Conservation (phyloP, 2,113 vertebrate genomes). For the Scomber colias region DNA sequence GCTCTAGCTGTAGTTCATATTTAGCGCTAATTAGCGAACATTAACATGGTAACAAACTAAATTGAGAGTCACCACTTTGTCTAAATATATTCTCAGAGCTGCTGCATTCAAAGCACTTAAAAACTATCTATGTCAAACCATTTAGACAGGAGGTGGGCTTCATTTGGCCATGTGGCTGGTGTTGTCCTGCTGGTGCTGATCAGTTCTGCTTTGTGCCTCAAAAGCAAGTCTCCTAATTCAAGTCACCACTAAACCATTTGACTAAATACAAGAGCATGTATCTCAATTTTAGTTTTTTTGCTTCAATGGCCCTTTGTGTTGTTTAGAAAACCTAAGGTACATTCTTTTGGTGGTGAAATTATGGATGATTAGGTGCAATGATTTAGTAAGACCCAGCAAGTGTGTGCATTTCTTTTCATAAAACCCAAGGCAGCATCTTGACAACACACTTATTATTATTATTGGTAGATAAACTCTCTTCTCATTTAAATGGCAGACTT, state of each 20-base stretch:
- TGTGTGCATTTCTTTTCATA: not conserved
- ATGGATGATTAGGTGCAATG: not conserved
- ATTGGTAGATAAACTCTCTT: not conserved
- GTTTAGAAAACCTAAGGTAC: not conserved
- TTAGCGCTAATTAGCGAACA: not conserved
- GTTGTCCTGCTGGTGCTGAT: not conserved
- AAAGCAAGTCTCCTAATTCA: conserved; percentile 38
- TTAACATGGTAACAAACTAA: not conserved
- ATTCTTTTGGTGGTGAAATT: not conserved
- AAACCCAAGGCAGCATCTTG: not conserved
- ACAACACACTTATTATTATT: not conserved
- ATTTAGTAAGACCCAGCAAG: not conserved
- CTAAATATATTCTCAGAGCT: not conserved
- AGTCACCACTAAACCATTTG: conserved; percentile 31
- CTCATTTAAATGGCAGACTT: not conserved
- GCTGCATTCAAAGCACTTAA: not conserved
- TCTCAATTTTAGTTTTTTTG: not conserved
- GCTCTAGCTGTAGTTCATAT: no score
- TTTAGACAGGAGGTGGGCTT: not conserved
- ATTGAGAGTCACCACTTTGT: not conserved
- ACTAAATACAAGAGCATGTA: not conserved
- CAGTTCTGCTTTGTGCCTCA: conserved; percentile 20
- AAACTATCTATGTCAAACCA: not conserved
- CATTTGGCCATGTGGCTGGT: not conserved
- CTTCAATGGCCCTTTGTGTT: not conserved